Base-by-base conservation (phyloP, 2,797 vertebrate genomes). In the Sebastes minor region DNA sequence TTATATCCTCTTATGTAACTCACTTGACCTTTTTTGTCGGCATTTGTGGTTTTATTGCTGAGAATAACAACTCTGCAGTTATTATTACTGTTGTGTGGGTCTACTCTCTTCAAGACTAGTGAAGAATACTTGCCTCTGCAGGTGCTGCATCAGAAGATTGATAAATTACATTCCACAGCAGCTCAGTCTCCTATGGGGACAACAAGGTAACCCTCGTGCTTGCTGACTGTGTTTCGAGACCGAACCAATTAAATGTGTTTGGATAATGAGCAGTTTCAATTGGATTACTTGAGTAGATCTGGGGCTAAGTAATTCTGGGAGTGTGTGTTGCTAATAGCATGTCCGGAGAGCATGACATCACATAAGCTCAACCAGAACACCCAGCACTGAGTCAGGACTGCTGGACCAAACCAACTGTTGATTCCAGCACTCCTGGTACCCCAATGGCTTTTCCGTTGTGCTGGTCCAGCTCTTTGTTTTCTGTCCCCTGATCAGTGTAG, bases 1-100 rank as follows among this genome's bases (percentile, higher is more conserved):
- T 95, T 94, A 91, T 94, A 93, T 92, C 82, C 76, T 86, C 73
- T 95, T 94, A 91, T 90, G 88, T 89, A 95, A 95, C 91, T 66
- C 73, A 5, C 32, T 46, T 90, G 86, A 89, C 89, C 85, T 84
- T 89, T 88, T 55, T 72, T 12, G 23, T 69, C 72, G 10, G 63
- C 27, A 33, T 77, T 82, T 80, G 71, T 73, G 56, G 72, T 77
- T 84, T 84, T 73, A 74, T 74, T 72, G 61, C 62, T 71, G 42
- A 66, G 74, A 71, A 76, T 84, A 89, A 82, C 61, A 20, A 1
- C n/a, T 69, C 10, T 7, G 20, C 28, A 25, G 42, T 73, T 74
- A 10, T 56, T 57, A 28, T 71, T 55, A 20, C 28, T 23, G 1
- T 76, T n/a, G 11, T 64, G 18, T 80, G 25, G 8, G 57, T 33